phyloP scores from a whole-genome alignment of 2,888 invertebrate species.

The Acrobasis consociella region DNA sequence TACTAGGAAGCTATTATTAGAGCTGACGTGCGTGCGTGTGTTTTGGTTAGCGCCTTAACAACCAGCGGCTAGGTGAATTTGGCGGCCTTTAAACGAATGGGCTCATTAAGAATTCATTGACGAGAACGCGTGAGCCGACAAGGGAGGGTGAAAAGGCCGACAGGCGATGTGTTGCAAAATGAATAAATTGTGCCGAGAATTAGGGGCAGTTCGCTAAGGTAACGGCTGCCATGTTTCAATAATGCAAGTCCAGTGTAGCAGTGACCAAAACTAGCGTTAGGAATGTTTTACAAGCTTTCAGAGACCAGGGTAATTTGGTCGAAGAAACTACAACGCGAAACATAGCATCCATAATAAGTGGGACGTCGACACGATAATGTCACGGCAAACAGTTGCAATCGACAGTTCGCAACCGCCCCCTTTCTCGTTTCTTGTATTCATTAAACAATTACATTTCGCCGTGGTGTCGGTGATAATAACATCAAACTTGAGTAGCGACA shows the following conservation, averaged over 20 bases:
- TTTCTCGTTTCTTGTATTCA: slow-evolving; percentile 38
- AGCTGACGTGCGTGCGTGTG: slow-evolving; percentile 56
- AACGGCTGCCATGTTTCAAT: slow-evolving; percentile 68
- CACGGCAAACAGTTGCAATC: slow-evolving; percentile 71
- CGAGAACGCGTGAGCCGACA: slow-evolving; percentile 65
- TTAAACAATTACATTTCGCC: slow-evolving; percentile 49
- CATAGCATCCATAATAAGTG: slow-evolving; percentile 64
- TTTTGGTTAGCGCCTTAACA: slow-evolving; percentile 68
- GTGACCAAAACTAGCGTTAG: background rate
- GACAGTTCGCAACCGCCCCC: slow-evolving; percentile 70
- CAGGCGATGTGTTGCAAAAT: slow-evolving; percentile 80
- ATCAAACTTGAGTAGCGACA: slow-evolving; percentile 24
- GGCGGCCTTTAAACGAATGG: slow-evolving; percentile 75
- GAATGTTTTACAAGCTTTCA: slow-evolving; percentile 22
- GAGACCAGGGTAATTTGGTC: slow-evolving; percentile 50
- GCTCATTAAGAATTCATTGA: slow-evolving; percentile 75
- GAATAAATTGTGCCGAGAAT: slow-evolving; percentile 80
- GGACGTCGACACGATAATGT: slow-evolving; percentile 74
- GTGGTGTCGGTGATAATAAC: slow-evolving; percentile 35
- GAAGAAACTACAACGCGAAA: slow-evolving; percentile 57
- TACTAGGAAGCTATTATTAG: too few relatives aligned
- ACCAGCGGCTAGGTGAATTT: slow-evolving; percentile 66
- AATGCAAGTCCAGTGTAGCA: slow-evolving; percentile 51
- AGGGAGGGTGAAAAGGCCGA: slow-evolving; percentile 72
- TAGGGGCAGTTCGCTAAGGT: slow-evolving; percentile 75